These are phyloP conservation scores for Laodelphax striatellus DNA, from an alignment of 1,140 invertebrate genomes.

Conservation along the genomic window DNA sequence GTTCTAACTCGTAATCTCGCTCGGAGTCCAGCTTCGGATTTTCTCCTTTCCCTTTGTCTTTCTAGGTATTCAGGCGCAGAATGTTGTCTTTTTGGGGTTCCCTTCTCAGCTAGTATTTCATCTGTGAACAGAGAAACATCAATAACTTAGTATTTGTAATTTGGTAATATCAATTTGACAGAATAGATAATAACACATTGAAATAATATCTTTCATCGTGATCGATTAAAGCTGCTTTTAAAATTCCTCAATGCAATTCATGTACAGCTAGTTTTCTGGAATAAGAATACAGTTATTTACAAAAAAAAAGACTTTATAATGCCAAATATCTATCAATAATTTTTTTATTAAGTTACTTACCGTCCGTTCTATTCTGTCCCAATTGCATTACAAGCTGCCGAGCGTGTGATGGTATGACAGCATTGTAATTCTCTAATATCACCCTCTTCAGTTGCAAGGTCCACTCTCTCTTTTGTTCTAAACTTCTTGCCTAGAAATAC, in stretches of 20 bases:
- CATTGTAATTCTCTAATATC: slow-evolving; percentile 89
- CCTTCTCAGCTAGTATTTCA: slow-evolving; percentile 34
- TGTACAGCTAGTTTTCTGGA: too few species aligned
- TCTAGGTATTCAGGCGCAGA: slow-evolving; percentile 87
- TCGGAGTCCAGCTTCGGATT: slow-evolving; percentile 46
- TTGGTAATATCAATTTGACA: background rate
- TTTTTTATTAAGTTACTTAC: slow-evolving; percentile 33
- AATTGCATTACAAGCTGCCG: slow-evolving; percentile 85
- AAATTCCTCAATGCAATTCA: background rate
- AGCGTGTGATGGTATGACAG: slow-evolving; percentile 85
- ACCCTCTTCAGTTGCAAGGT: slow-evolving; percentile 79
- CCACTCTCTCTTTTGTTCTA: slow-evolving; percentile 91
- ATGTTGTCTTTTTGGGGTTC: slow-evolving; percentile 54
- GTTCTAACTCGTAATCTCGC: slow-evolving; percentile 41
- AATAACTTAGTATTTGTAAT: background rate
- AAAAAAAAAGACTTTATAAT: too few species aligned
- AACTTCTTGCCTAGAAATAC: slow-evolving; percentile 50
- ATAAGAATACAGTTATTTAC: too few species aligned
- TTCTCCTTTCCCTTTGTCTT: slow-evolving; percentile 56
- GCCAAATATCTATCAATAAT: too few species aligned
- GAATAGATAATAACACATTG: background rate
- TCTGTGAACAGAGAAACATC: slow-evolving; percentile 21
- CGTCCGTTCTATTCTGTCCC: slow-evolving; percentile 63
- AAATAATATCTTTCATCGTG: slow-evolving; percentile 31
- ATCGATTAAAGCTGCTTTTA: slow-evolving; percentile 32